These are phyloP conservation scores for Pungitius pungitius DNA, from an alignment of 2,113 vertebrate genomes.

Conservation along the genomic window DNA sequence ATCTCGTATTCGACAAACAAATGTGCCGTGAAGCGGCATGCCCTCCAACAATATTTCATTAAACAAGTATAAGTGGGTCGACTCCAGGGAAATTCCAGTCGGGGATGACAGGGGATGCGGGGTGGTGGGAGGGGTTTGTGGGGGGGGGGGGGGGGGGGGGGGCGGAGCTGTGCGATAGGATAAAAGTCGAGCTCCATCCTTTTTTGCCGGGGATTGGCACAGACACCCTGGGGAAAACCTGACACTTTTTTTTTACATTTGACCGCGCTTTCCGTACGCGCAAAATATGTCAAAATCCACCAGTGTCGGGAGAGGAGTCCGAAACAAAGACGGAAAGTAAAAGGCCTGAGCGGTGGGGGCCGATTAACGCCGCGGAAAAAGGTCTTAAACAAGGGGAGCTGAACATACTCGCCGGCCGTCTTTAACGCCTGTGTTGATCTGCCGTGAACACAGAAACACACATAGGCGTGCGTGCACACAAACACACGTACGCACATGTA, in stretches of 20 bases:
- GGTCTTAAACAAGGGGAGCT: constrained; percentile 26
- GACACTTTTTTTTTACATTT: constrained; percentile 72
- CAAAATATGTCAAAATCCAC: constrained; percentile 73
- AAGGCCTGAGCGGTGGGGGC: constrained; percentile 64
- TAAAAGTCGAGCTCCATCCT: constrained; percentile 63
- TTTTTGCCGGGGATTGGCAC: constrained; percentile 72
- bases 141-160: neutral
- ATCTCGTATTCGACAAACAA: constrained; percentile 80
- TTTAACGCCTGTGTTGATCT: neutral
- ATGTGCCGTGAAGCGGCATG: constrained; percentile 61
- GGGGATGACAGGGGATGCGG: constrained; percentile 38
- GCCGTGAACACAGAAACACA: neutral
- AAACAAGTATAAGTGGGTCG: constrained; percentile 65
- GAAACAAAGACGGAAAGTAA: constrained; percentile 61
- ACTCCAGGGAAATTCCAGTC: constrained; percentile 84
- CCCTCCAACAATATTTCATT: constrained; percentile 82
- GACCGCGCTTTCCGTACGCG: constrained; percentile 70
- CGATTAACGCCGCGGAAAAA: constrained; percentile 57
- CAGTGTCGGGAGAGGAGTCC: constrained; percentile 58
- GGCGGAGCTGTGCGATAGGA: neutral
- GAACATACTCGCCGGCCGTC: constrained; percentile 36
- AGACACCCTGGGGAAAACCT: constrained; percentile 73
- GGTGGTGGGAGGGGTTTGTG: constrained; percentile 22
- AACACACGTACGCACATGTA: constrained; percentile 2
- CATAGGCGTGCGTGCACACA: constrained; percentile 4